These are phyloP conservation scores for Hirtodrosophila trivittata DNA, from an alignment of 2,888 invertebrate genomes.

Conservation along the genomic window DNA sequence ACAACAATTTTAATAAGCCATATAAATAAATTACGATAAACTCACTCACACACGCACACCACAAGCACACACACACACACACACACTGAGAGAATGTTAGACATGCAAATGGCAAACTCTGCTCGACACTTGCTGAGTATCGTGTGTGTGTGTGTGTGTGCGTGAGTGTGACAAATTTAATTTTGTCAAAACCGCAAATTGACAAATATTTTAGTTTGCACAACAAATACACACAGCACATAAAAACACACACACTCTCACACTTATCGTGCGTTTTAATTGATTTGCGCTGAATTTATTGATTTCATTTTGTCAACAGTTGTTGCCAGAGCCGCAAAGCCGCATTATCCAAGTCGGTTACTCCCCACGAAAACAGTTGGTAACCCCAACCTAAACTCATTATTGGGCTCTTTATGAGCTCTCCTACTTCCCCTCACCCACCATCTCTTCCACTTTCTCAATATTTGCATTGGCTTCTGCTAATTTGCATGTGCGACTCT, in stretches of 20 bases:
- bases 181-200: constrained; percentile 73
- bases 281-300: constrained; percentile 79
- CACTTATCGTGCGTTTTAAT: constrained; percentile 61
- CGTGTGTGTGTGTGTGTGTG: constrained; percentile 9
- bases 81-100: constrained; percentile 2
- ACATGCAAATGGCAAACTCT: constrained; percentile 41
- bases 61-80: constrained; percentile 2
- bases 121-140: constrained; percentile 19
- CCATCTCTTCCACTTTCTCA: constrained; percentile 8
- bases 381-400: constrained; percentile 39
- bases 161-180: constrained; percentile 66
- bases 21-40: constrained; percentile 70
- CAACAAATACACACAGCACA: constrained; percentile 42
- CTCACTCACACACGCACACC: constrained; percentile 30
- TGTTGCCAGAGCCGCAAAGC: constrained; percentile 60
- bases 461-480: constrained; percentile 50
- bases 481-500: constrained; percentile 76
- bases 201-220: constrained; percentile 78
- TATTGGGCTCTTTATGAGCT: constrained; percentile 44
- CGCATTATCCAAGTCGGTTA: constrained; percentile 37
- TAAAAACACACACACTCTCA: constrained; percentile 21
- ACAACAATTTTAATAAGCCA: constrained; percentile 72
- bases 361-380: background rate
- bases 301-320: constrained; percentile 79
- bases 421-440: background rate